Conservation (phyloP, 2,113 vertebrate species). For the Aegotheles bennettii region DNA sequence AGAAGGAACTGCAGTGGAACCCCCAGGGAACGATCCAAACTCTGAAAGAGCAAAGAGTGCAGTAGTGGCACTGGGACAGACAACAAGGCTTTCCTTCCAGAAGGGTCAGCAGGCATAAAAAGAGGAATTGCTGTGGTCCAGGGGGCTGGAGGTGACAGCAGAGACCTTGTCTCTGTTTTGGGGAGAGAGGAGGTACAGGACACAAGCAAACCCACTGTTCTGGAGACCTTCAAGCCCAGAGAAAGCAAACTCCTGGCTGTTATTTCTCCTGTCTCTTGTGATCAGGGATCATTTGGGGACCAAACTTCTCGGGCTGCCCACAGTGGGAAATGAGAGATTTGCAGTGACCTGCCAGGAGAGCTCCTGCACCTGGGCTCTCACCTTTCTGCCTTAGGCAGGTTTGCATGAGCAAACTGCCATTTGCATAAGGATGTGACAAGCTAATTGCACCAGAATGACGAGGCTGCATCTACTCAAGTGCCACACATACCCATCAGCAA, state of each 20-base stretch:
- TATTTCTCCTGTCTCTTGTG: not conserved
- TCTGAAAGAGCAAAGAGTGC: not conserved
- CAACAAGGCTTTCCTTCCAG: not conserved
- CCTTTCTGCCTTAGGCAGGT: not conserved
- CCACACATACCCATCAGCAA: not conserved
- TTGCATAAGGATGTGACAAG: not conserved
- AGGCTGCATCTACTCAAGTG: not conserved
- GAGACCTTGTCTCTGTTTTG: fast-evolving
- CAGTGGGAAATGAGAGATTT: not conserved
- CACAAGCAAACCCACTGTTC: not conserved
- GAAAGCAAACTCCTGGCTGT: not conserved
- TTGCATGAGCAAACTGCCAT: not conserved
- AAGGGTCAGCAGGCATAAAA: not conserved
- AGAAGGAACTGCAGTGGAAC: not conserved
- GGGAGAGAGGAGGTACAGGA: not conserved
- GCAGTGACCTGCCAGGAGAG: not conserved
- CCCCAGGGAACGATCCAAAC: not conserved
- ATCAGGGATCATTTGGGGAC: not conserved
- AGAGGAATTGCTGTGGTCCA: not conserved
- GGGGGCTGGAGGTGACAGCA: not conserved
- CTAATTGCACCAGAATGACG: not conserved
- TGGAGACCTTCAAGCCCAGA: not conserved
- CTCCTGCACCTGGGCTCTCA: not conserved
- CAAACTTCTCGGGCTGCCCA: not conserved
- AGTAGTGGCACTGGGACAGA: fast-evolving